These are phyloP conservation scores for Troides oblongomaculatus DNA, from an alignment of 2,888 invertebrate species.

Conservation along the genomic window DNA sequence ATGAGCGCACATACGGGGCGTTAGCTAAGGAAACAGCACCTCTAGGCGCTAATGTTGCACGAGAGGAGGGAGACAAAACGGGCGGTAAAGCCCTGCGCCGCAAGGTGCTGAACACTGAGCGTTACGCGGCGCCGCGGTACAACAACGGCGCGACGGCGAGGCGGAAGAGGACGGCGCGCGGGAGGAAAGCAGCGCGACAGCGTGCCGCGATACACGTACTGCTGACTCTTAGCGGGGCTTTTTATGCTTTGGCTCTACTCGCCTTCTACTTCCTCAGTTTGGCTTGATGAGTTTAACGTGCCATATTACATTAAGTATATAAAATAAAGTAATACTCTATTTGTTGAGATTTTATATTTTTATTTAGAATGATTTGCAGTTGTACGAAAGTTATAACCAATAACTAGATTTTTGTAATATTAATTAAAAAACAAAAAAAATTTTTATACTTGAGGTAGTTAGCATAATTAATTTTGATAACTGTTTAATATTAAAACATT, in stretches of 20 bases:
- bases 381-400: no score
- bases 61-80: constrained; percentile 44
- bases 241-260: constrained; percentile 63
- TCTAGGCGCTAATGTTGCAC: constrained; percentile 40
- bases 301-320: constrained; percentile 17
- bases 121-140: constrained; percentile 37
- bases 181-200: constrained; percentile 31
- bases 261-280: constrained; percentile 70
- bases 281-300: constrained; percentile 40
- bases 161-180: constrained; percentile 43
- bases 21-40: constrained; percentile 39
- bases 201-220: constrained; percentile 74
- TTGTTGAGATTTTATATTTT: not conserved
- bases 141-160: constrained; percentile 60
- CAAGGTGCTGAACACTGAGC: constrained; percentile 50
- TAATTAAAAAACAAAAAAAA: not conserved
- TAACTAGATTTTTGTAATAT: no score
- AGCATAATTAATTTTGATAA: not conserved
- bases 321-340: not conserved
- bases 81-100: constrained; percentile 32
- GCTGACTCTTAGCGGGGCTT: constrained; percentile 74
- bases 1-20: constrained; percentile 40
- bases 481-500: not conserved
- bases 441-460: not conserved
- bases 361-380: no score